A percentile compares a stretch with the other conserved stretches of the same genome.
These are phyloP conservation scores for Rhingia rostrata DNA, from an alignment of 2,888 invertebrate genomes.

Conservation along the genomic window DNA sequence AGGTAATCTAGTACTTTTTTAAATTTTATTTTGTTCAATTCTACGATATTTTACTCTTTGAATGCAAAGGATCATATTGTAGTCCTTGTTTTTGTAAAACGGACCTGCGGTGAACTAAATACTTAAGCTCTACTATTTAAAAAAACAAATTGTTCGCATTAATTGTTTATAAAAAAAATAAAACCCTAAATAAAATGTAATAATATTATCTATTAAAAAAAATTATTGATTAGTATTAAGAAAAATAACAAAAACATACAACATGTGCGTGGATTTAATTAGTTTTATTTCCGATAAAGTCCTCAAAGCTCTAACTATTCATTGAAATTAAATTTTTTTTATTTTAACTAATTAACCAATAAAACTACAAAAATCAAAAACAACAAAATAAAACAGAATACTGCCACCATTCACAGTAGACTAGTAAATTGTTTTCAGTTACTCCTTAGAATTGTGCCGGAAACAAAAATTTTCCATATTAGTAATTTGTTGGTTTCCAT, in stretches of 20 bases:
- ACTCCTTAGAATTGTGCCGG: slow-evolving; percentile 6
- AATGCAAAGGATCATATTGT: slow-evolving; percentile 41
- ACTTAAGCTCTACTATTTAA: slow-evolving; percentile 31
- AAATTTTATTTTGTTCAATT: slow-evolving; percentile 21
- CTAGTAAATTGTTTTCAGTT: slow-evolving; percentile 21
- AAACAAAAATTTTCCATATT: neutral
- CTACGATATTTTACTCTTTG: slow-evolving; percentile 33
- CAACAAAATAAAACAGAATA: slow-evolving; percentile 33
- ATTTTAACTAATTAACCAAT: neutral
- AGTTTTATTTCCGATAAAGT: slow-evolving; percentile 17
- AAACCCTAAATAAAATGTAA: neutral
- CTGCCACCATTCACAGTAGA: slow-evolving; percentile 60
- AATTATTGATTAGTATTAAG: slow-evolving; percentile 49
- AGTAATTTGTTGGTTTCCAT: neutral
- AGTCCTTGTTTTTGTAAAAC: slow-evolving; percentile 1
- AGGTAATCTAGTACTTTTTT: slow-evolving; percentile 47
- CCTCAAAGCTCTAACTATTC: slow-evolving; percentile 4
- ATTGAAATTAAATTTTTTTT: neutral
- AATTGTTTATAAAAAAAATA: slow-evolving; percentile 23
- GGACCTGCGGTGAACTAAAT: slow-evolving; percentile 18
- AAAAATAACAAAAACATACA: neutral
- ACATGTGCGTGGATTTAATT: slow-evolving; percentile 39
- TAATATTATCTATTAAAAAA: slow-evolving; percentile 17
- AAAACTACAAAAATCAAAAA: slow-evolving; percentile 9
- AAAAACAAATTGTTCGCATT: slow-evolving; percentile 44